These are phyloP conservation scores for Scrobipalpa costella DNA, from an alignment of 2,888 invertebrate species.

Conservation along the genomic window DNA sequence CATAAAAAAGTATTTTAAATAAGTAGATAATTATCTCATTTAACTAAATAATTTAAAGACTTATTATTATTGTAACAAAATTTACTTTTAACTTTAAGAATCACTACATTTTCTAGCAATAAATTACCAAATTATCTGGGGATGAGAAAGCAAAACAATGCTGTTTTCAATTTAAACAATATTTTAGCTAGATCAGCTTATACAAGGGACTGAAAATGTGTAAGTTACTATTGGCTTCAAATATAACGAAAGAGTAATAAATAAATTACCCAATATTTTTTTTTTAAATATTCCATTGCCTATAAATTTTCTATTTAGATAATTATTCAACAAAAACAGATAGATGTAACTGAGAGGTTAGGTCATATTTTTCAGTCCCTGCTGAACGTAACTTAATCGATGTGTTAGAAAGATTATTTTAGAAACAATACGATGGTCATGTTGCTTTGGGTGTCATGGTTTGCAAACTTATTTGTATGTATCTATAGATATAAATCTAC, in stretches of 20 bases:
- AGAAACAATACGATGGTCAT: conserved; percentile 23
- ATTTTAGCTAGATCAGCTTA: too few species aligned
- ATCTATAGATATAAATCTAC: neutral
- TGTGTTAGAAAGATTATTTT: too few species aligned
- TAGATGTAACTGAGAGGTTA: too few species aligned
- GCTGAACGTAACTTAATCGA: neutral
- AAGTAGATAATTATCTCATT: neutral
- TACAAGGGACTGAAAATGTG: too few species aligned
- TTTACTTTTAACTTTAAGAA: neutral
- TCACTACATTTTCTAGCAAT: neutral
- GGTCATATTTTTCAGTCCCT: neutral
- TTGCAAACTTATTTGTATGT: conserved; percentile 28
- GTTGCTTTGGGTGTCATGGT: conserved; percentile 34
- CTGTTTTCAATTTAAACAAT: too few species aligned
- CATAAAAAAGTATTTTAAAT: neutral
- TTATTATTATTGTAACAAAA: conserved; percentile 1
- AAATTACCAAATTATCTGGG: neutral
- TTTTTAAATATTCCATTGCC: too few species aligned
- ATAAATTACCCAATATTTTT: too few species aligned
- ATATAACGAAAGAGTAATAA: too few species aligned
- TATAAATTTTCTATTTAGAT: neutral
- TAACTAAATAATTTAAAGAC: conserved; percentile 1
- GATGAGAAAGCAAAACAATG: too few species aligned
- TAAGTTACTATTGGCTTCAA: too few species aligned
- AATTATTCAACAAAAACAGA: too few species aligned